Base-by-base conservation (phyloP, 2,888 invertebrate genomes). In the Dryobotodes eremita region DNA sequence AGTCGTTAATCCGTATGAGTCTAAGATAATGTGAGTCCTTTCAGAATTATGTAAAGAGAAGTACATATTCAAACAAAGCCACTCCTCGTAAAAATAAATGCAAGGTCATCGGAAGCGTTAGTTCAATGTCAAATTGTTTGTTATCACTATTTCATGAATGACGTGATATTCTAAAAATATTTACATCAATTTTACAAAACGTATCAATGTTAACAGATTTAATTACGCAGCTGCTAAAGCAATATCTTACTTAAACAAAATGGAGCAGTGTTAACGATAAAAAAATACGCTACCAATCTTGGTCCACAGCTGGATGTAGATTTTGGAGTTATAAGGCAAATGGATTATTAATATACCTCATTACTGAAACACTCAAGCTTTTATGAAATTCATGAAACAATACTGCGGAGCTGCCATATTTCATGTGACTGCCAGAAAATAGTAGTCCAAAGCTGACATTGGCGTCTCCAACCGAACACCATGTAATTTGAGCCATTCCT, bases 21-120 rank as follows among this genome's bases (percentile, higher is more conserved):
- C 15, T 55, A n/a, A 55, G 10, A 23, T 10, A 55, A 13, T 15
- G 6, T 2, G 26, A 26, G 7, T 59, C 7, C 15, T 59, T 59
- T 59, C 15, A 26, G 59, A 59, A 59, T 7, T 0, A 59, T 26
- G 26, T 59, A 7, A 59, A 59, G 13, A 15, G 13, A 57, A 26
- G 1, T 42, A 42, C n/a, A 10, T n/a, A n/a, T 17, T 65, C n/a
- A 42, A 23, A 64, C 15, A 64, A 65, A 17, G n/a, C 42, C 17
- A 6, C 10, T 65, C 8, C n/a, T 42, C 15, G 2, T 17, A 5
- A n/a, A 75, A 57, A 72, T 8, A 70, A 8, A 48, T 48, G 17
- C 71, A 71, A 71, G 31, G 71, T 55, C 71, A 17, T 46, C 17
- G 26, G 23, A 71, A 17, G 4, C 46, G 23, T 55, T 70, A 53